Percentiles rank a stretch among this genome's conserved stretches.
Conservation (phyloP, 2,113 vertebrate species). For the Scalopus aquaticus region DNA sequence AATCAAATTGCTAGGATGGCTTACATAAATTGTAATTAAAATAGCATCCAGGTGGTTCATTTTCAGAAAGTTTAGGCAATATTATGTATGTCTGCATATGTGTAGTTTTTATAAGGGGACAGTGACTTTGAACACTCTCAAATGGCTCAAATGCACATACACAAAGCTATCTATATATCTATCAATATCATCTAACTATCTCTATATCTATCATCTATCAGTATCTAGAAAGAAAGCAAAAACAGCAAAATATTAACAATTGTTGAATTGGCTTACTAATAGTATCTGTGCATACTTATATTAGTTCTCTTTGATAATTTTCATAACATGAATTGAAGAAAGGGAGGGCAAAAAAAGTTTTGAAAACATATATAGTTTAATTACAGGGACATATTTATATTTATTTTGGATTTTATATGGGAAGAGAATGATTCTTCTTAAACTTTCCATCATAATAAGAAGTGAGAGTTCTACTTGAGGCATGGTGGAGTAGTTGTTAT, state of each 20-base stretch:
- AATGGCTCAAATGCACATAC: not conserved
- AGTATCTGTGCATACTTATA: not conserved
- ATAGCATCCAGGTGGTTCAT: not conserved
- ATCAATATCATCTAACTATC: too few species aligned
- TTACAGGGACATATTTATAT: not conserved
- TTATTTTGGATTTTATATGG: not conserved
- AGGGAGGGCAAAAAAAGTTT: too few species aligned
- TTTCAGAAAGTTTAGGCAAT: not conserved
- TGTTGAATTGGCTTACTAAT: not conserved
- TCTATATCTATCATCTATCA: too few species aligned
- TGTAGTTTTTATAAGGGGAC: not conserved
- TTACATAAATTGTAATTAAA: not conserved
- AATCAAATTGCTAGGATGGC: not conserved
- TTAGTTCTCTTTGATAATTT: not conserved
- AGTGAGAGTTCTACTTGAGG: not conserved
- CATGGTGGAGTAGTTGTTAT: not conserved
- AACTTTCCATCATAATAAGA: not conserved
- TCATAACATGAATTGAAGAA: not conserved
- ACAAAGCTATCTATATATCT: not conserved
- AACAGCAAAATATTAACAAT: not conserved
- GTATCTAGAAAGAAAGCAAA: not conserved
- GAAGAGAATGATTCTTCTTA: not conserved
- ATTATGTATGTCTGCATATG: not conserved
- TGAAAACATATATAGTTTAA: not conserved
- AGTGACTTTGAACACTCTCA: not conserved